These are phyloP conservation scores for Hiodon alosoides DNA, from an alignment of 2,113 vertebrate species.

Conservation along the genomic window DNA sequence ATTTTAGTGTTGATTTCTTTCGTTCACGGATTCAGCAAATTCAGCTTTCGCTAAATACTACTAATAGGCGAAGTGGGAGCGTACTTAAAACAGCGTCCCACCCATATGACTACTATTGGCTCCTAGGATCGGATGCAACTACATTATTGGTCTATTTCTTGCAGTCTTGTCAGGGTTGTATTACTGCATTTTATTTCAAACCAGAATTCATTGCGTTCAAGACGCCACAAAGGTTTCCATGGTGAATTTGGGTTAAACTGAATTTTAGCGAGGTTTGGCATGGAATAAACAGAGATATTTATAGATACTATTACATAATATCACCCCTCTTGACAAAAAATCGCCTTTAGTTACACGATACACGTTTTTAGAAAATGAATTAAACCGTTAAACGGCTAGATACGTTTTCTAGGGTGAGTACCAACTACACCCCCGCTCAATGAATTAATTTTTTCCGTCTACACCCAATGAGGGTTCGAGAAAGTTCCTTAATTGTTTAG, in stretches of 20 bases:
- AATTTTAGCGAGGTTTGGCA: conserved; percentile 1
- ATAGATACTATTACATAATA: too few species aligned
- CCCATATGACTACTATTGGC: conserved; percentile 46
- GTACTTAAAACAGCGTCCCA: conserved; percentile 40
- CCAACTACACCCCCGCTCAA: too few species aligned
- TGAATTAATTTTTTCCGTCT: too few species aligned
- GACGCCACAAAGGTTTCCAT: conserved; percentile 29
- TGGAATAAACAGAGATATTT: too few species aligned
- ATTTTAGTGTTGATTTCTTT: too few species aligned
- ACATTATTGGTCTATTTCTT: conserved; percentile 43
- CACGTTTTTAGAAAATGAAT: too few species aligned
- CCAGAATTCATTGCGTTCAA: conserved; percentile 56
- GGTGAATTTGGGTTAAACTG: conserved; percentile 40
- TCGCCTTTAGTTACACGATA: too few species aligned
- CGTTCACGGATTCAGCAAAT: neutral
- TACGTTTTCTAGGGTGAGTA: too few species aligned
- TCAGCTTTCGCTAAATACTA: neutral
- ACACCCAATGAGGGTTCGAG: too few species aligned
- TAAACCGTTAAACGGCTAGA: too few species aligned
- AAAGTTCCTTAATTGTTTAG: too few species aligned
- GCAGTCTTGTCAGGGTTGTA: conserved; percentile 48
- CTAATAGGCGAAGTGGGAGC: conserved; percentile 18
- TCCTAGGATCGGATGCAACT: neutral
- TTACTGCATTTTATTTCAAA: conserved; percentile 64
- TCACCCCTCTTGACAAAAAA: too few species aligned